Base-by-base conservation (phyloP, 2,888 invertebrate genomes). In the Coremacera marginata region DNA sequence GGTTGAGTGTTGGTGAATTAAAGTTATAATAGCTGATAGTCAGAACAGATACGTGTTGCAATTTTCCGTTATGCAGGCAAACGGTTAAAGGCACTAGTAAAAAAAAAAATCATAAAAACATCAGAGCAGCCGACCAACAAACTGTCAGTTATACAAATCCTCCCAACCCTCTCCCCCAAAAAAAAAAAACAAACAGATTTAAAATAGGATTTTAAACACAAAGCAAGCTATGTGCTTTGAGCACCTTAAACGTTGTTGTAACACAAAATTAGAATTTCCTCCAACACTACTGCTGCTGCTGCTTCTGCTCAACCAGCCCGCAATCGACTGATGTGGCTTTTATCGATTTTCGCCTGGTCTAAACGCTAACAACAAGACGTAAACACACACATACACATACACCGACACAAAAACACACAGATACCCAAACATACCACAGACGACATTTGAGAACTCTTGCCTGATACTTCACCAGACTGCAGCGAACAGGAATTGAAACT, bases 341-440 rank as follows among this genome's bases (percentile, higher is more conserved):
- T 75, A 79, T 79, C 60, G 79, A 77, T 77, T 79, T 76, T 73
- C 25, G 60, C 44, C 70, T 72, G 72, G 76, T 25, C 49, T 60
- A 62, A 72, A 73, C 55, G 44, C 51, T 55, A 74, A 52, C 22
- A 74, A 31, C 55, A 74, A 74, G 34, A 49, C 49, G 16, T 37
- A 16, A 22, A 22, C 31, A 70, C 70, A 57, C 55, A 68, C 68
- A 72, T 31, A 55, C 60, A 67, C 16, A 70, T 51, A 52, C 2
- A 67, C 16, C 62, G 51, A 52, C 2, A 72, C 11, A 44, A 11
- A 11, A 7, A 44, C 11, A 44, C 44, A 44, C 44, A 2, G 2
- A 11, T 11, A 7, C 62, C 57, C 52, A 57, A 44, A 14, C 44
- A 1, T 44, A 44, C 44, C 44, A 14, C 14, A 44, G 44, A 44